Percentiles rank a stretch among this genome's conserved stretches.
These are phyloP conservation scores for Drosophila gaucha DNA, from an alignment of 2,888 invertebrate genomes.

Conservation along the genomic window DNA sequence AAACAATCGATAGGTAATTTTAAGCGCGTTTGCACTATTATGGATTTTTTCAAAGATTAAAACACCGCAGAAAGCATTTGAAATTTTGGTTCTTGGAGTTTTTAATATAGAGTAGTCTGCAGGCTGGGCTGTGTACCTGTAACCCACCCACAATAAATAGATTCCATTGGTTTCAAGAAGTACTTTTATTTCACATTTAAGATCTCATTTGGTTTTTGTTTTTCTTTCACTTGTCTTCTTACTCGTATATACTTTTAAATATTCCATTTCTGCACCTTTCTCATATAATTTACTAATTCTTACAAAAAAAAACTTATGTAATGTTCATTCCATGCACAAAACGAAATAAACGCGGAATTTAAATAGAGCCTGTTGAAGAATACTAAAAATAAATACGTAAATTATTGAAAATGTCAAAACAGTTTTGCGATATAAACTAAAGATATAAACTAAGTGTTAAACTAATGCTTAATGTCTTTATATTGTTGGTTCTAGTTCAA, in stretches of 20 bases:
- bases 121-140: background rate
- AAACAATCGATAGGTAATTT: no score
- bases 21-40: no score
- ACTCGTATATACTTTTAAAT: constrained; percentile 60
- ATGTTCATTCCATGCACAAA: constrained; percentile 55
- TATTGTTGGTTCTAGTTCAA: constrained; percentile 6
- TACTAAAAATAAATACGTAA: constrained; percentile 12
- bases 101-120: no score
- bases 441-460: constrained; percentile 58
- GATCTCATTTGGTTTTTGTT: constrained; percentile 65
- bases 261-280: constrained; percentile 41
- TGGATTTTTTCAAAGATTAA: background rate
- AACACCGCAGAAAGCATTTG: no score
- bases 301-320: constrained; percentile 75
- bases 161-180: constrained; percentile 44
- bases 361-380: constrained; percentile 17
- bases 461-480: no score
- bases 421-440: constrained; percentile 37
- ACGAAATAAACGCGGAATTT: constrained; percentile 14
- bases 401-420: constrained; percentile 5
- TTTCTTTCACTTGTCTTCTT: constrained; percentile 45
- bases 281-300: constrained; percentile 73
- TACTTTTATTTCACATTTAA: constrained; percentile 70
- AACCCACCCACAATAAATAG: background rate
- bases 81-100: no score